These are phyloP conservation scores for Mesorhabditis spiculigera DNA, from an alignment of 2,888 invertebrate genomes.

Conservation along the genomic window DNA sequence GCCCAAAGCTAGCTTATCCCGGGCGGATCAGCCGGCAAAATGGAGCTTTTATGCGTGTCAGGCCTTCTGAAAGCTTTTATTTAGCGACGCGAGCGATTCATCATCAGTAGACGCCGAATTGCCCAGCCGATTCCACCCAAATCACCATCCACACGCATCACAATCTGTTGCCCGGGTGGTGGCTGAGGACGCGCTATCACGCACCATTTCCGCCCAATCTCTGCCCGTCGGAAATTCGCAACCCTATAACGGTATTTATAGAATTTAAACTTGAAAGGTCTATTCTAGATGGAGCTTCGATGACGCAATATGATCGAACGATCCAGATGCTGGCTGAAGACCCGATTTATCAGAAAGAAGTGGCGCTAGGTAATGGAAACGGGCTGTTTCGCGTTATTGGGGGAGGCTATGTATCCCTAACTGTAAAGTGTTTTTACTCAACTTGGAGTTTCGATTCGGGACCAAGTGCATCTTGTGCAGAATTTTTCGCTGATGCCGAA, in stretches of 20 bases:
- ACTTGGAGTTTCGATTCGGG: too few species aligned
- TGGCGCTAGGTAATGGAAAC: conserved; percentile 3
- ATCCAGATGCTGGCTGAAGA: conserved; percentile 46
- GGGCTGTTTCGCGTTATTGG: too few species aligned
- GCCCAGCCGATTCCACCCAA: background rate
- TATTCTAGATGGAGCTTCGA: conserved; percentile 23
- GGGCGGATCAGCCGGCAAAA: too few species aligned
- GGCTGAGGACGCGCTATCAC: conserved; percentile 20
- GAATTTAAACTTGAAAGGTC: background rate
- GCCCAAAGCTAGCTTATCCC: too few species aligned
- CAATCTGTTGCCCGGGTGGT: background rate
- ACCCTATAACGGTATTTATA: conserved; percentile 2
- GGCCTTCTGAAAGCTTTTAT: background rate
- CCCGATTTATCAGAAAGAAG: conserved; percentile 63
- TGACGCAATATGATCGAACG: conserved; percentile 34
- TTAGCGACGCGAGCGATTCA: background rate
- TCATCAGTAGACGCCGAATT: background rate
- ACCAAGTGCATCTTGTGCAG: too few species aligned
- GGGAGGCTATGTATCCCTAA: too few species aligned
- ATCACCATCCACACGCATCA: background rate
- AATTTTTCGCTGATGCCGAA: too few species aligned
- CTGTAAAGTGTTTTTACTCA: too few species aligned
- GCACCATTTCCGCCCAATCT: conserved; percentile 41
- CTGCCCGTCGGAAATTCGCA: conserved; percentile 30
- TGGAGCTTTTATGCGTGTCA: too few species aligned